A percentile compares a stretch with the other conserved stretches of the same genome.
Evolutionary conservation across 2,113 vertebrate species (phyloP).

Genomic region (Amphilophus citrinellus): DNA sequence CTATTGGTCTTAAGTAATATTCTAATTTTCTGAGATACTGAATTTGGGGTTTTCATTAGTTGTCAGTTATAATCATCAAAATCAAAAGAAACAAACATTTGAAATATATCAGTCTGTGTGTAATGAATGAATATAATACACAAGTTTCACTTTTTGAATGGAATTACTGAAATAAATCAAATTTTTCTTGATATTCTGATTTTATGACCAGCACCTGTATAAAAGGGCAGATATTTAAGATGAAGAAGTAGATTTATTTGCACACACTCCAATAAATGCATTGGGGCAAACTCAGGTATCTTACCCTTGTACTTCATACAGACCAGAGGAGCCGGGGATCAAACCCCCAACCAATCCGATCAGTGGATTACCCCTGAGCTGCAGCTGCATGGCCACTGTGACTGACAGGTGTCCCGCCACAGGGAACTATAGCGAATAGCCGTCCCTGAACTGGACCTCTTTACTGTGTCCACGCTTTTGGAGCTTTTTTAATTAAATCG

Average conservation of each 20-base stretch:
- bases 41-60: too few species aligned
- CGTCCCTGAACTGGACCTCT: neutral
- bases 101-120: too few species aligned
- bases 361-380: neutral
- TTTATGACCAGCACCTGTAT: too few species aligned
- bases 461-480: neutral
- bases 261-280: accelerated
- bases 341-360: neutral
- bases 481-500: neutral
- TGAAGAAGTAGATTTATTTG: neutral
- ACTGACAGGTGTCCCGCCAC: neutral
- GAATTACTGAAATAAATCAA: too few species aligned
- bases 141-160: too few species aligned
- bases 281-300: neutral
- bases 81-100: too few species aligned
- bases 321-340: neutral
- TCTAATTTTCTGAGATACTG: too few species aligned
- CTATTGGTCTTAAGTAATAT: too few species aligned
- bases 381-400: neutral
- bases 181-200: too few species aligned
- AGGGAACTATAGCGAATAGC: neutral
- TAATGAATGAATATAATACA: too few species aligned
- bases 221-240: neutral
- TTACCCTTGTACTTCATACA: neutral
- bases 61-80: too few species aligned